Conservation (phyloP, 2,888 invertebrate genomes). For the Zygogramma bicolorata region DNA sequence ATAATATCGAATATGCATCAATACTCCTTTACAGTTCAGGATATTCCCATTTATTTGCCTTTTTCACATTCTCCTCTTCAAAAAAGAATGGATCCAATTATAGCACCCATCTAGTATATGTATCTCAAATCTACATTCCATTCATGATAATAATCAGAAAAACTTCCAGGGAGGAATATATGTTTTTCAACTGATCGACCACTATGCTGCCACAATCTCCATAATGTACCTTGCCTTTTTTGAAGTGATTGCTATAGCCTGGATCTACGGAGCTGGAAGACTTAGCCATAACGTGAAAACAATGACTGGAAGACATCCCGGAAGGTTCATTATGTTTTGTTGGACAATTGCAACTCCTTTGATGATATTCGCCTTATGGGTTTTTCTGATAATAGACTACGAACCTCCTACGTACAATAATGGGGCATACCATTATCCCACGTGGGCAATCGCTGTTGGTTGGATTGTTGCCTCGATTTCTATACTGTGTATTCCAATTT, state of each 20-base stretch:
- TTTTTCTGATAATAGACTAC: constrained; percentile 90
- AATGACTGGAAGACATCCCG: constrained; percentile 88
- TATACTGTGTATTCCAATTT: constrained; percentile 86
- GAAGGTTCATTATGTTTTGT: constrained; percentile 85
- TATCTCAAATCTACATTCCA: background rate
- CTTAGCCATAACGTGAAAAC: constrained; percentile 87
- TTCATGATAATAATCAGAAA: background rate
- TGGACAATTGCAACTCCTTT: constrained; percentile 87
- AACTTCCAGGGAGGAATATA: constrained; percentile 85
- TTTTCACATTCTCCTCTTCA: too few species aligned
- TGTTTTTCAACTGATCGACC: constrained; percentile 92
- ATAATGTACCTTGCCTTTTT: constrained; percentile 94
- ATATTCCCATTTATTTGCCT: too few species aligned
- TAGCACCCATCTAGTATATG: too few species aligned
- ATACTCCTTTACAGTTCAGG: too few species aligned
- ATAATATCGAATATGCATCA: too few species aligned
- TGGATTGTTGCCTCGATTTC: constrained; percentile 89
- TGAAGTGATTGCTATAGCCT: constrained; percentile 90
- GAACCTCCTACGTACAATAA: constrained; percentile 87
- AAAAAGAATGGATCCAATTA: background rate
- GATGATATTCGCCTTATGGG: constrained; percentile 86
- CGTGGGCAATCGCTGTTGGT: constrained; percentile 88
- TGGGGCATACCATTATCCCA: constrained; percentile 82
- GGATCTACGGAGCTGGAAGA: constrained; percentile 89
- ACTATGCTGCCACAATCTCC: constrained; percentile 92